These are phyloP conservation scores for Phorcus lineatus DNA, from an alignment of 2,888 invertebrate genomes.

Conservation along the genomic window DNA sequence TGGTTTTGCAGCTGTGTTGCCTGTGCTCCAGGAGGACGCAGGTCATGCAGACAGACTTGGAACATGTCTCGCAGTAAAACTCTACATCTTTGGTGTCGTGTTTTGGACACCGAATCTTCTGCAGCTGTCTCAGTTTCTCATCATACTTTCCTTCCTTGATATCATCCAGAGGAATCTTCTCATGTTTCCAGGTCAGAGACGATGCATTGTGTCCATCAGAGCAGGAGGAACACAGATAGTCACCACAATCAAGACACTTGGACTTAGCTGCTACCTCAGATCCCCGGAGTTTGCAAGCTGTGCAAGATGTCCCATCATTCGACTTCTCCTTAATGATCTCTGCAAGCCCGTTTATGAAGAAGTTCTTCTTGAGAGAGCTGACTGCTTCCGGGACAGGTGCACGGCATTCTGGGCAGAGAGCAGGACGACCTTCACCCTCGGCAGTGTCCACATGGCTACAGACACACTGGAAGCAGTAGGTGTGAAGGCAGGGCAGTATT, in stretches of 20 bases:
- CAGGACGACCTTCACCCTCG: not conserved
- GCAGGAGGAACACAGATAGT: not conserved
- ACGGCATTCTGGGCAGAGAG: not conserved
- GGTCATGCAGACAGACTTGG: not conserved
- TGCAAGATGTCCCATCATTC: not conserved
- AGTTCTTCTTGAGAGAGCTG: not conserved
- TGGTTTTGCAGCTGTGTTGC: not conserved
- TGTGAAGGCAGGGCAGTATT: slow-evolving; percentile 15
- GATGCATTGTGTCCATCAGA: slow-evolving; percentile 15
- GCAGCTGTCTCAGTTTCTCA: not conserved
- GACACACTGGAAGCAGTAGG: slow-evolving; percentile 4
- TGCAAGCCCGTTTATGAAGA: slow-evolving; percentile 3
- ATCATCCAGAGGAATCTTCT: not conserved
- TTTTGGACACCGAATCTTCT: not conserved
- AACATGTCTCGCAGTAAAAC: not conserved
- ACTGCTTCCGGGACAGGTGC: not conserved
- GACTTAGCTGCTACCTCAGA: not conserved
- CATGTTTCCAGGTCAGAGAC: not conserved
- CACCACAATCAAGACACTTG: slow-evolving; percentile 5
- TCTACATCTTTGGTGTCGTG: not conserved
- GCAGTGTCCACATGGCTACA: not conserved
- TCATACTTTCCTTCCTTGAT: slow-evolving; percentile 12
- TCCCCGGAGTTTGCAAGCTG: not conserved
- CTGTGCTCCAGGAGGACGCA: not conserved
- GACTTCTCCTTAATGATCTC: not conserved